These are phyloP conservation scores for Myotis findleyi DNA, from an alignment of 2,797 vertebrate species.

Conservation along the genomic window DNA sequence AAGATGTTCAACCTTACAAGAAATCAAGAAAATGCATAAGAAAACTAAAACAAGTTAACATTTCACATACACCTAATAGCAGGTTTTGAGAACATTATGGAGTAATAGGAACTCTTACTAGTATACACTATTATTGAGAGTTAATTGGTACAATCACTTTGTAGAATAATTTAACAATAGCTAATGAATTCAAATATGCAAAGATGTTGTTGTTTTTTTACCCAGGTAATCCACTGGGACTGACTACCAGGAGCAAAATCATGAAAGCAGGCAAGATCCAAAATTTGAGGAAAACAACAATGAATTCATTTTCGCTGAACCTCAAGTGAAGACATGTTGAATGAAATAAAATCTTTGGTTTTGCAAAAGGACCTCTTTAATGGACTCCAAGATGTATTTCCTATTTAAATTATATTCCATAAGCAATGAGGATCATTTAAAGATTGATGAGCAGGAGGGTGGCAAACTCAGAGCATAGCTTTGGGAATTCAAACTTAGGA, in stretches of 20 bases:
- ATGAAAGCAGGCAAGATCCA: not conserved
- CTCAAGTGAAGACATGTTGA: not conserved
- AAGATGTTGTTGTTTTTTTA: not conserved
- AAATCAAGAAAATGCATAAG: not conserved
- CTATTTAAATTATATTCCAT: not conserved
- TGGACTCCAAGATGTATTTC: not conserved
- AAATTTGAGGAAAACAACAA: not conserved
- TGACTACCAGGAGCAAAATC: not conserved
- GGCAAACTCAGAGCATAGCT: not conserved
- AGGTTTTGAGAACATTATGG: not conserved
- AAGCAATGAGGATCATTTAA: not conserved
- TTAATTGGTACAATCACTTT: not conserved
- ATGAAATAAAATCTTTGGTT: slow-evolving; percentile 14
- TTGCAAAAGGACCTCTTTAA: not conserved
- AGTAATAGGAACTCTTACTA: not conserved
- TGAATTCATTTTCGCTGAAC: not conserved
- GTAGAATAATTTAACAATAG: not conserved
- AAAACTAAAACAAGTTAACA: not conserved
- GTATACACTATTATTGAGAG: not conserved
- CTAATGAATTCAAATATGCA: not conserved
- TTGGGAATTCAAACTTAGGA: not conserved
- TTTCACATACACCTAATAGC: not conserved
- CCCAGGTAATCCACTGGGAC: not conserved
- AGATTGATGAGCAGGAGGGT: not conserved
- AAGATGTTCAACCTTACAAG: slow-evolving; percentile 28